phyloP scores from a whole-genome alignment of 2,888 invertebrate genomes.

The Caenorhabditis zanzibari region DNA sequence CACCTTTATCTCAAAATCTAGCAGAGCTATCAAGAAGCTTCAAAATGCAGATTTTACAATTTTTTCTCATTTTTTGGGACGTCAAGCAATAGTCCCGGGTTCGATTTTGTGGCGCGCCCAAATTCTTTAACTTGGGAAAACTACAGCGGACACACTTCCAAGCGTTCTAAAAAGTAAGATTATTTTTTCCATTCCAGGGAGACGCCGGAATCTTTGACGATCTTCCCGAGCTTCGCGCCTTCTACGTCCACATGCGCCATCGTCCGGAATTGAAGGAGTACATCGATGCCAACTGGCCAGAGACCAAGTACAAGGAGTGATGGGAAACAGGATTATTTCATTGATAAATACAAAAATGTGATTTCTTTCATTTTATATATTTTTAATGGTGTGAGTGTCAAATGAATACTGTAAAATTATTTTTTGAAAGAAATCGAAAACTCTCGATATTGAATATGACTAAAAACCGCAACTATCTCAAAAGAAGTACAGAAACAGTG shows the following conservation, averaged over 20 bases:
- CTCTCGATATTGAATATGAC: too few species aligned
- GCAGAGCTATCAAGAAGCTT: background rate
- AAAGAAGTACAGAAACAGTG: background rate
- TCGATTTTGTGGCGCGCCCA: too few species aligned
- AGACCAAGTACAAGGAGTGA: conserved; percentile 48
- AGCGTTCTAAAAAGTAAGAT: too few species aligned
- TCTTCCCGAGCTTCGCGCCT: conserved; percentile 44
- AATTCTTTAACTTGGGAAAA: too few species aligned
- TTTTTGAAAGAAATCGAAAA: background rate
- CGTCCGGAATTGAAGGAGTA: conserved; percentile 59
- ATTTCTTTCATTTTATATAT: background rate
- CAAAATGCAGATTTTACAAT: too few species aligned
- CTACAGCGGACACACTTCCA: too few species aligned
- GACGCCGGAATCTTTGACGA: conserved; percentile 43
- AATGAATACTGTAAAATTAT: conserved; percentile 6
- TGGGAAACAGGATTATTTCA: background rate
- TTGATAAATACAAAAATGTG: background rate
- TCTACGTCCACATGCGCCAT: conserved; percentile 59
- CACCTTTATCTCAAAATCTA: too few species aligned
- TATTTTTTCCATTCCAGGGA: conserved; percentile 18
- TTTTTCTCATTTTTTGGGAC: too few species aligned
- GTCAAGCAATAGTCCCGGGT: too few species aligned
- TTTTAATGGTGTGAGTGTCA: too few species aligned
- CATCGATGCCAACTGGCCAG: conserved; percentile 62
- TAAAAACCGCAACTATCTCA: too few species aligned